A percentile compares a stretch with the other conserved stretches of the same genome.
phyloP scores from a whole-genome alignment of 2,888 invertebrate species.

The Xylota segnis region DNA sequence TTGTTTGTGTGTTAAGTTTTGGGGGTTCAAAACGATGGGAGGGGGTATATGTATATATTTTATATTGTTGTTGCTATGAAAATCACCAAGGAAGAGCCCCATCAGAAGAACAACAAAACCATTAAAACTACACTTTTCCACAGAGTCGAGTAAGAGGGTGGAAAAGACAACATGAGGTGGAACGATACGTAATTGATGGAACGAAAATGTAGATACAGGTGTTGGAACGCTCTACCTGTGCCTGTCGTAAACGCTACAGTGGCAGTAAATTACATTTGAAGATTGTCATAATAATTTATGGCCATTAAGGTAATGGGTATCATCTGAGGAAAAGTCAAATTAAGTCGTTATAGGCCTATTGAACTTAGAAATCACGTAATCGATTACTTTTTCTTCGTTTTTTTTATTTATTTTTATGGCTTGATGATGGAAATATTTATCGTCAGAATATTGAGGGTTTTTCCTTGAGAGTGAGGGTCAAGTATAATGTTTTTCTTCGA shows the following conservation, averaged over 20 bases:
- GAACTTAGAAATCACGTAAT: slow-evolving; percentile 23
- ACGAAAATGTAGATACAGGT: neutral
- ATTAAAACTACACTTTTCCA: slow-evolving; percentile 44
- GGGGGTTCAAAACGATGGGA: neutral
- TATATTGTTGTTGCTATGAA: slow-evolving; percentile 28
- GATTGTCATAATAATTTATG: slow-evolving; percentile 55
- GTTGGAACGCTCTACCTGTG: neutral
- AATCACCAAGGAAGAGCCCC: slow-evolving; percentile 35
- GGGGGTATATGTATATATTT: neutral
- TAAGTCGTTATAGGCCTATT: slow-evolving; percentile 44
- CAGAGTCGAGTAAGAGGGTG: neutral
- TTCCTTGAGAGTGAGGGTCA: neutral
- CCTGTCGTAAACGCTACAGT: slow-evolving; percentile 6
- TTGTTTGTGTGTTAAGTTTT: neutral
- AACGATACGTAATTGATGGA: slow-evolving; percentile 8
- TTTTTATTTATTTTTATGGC: slow-evolving; percentile 1
- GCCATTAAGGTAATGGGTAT: slow-evolving; percentile 35
- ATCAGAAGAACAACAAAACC: slow-evolving; percentile 29
- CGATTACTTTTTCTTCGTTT: neutral
- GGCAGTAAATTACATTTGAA: slow-evolving; percentile 41
- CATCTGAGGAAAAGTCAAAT: slow-evolving; percentile 41
- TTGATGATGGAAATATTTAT: neutral
- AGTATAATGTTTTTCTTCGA: neutral
- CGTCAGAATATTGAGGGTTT: neutral
- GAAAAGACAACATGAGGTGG: slow-evolving; percentile 6